Conservation (phyloP, 2,113 vertebrate genomes). For the Engraulis encrasicolus region DNA sequence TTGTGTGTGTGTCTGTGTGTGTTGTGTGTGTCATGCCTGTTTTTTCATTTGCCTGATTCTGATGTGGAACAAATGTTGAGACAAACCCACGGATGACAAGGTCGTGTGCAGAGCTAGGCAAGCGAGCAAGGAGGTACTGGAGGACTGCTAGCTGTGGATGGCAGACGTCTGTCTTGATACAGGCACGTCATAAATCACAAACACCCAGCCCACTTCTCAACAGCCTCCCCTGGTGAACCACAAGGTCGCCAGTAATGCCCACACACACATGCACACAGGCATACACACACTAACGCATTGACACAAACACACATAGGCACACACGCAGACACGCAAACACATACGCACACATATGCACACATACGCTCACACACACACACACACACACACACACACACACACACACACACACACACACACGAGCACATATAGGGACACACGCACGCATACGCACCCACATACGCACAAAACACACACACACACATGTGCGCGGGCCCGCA, state of each 20-base stretch:
- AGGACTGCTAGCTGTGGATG: background rate
- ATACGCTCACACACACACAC: background rate
- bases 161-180: background rate
- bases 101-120: background rate
- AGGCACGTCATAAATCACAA: background rate
- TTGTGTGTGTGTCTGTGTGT: background rate
- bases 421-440: background rate
- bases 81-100: background rate
- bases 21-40: background rate
- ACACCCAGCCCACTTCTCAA: background rate
- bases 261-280: background rate
- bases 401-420: background rate
- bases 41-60: background rate
- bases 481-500: background rate
- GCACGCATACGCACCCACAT: too few species aligned
- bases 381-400: background rate
- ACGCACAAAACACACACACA: too few species aligned
- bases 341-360: background rate
- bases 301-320: background rate
- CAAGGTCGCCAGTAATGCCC: background rate
- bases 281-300: background rate
- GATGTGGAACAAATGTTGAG: background rate
- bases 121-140: background rate
- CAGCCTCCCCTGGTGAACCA: background rate
- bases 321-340: background rate